These are phyloP conservation scores for Ptychochromis oligacanthus DNA, from an alignment of 2,113 vertebrate genomes.

Conservation along the genomic window DNA sequence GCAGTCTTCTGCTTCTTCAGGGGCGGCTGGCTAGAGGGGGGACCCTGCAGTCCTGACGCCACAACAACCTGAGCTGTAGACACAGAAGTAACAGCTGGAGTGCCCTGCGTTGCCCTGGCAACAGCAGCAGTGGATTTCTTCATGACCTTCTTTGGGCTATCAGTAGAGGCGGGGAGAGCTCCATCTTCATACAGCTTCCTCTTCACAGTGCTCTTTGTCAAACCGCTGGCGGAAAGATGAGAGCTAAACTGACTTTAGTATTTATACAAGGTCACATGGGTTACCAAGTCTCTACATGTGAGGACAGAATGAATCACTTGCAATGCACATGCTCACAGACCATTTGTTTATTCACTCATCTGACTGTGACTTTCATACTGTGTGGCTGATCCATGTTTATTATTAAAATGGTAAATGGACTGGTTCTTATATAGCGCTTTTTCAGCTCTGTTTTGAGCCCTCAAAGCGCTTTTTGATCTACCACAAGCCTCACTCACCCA, in stretches of 20 bases:
- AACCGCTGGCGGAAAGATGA: slow-evolving; percentile 77
- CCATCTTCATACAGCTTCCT: slow-evolving; percentile 92
- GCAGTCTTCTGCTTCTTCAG: slow-evolving; percentile 89
- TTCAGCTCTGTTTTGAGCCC: no score
- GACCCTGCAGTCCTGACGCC: slow-evolving; percentile 72
- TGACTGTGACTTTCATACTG: neutral
- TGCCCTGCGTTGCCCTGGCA: slow-evolving; percentile 28
- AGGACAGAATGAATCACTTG: neutral
- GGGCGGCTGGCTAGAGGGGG: slow-evolving; percentile 69
- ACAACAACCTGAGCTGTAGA: slow-evolving; percentile 76
- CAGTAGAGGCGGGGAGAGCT: slow-evolving; percentile 85
- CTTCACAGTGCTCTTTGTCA: slow-evolving; percentile 91
- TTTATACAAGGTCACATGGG: accelerated
- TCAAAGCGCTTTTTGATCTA: no score
- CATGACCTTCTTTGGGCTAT: slow-evolving; percentile 85
- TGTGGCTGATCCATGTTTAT: neutral
- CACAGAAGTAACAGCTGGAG: slow-evolving; percentile 56
- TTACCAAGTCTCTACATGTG: neutral
- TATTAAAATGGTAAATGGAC: no score
- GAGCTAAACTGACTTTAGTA: neutral
- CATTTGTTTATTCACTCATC: neutral
- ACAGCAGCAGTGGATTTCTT: slow-evolving; percentile 76
- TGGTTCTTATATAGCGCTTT: no score
- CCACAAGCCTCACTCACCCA: no score
- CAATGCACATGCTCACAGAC: neutral